Base-by-base conservation (phyloP, 1,140 invertebrate species). In the Drosophila subpulchrella region DNA sequence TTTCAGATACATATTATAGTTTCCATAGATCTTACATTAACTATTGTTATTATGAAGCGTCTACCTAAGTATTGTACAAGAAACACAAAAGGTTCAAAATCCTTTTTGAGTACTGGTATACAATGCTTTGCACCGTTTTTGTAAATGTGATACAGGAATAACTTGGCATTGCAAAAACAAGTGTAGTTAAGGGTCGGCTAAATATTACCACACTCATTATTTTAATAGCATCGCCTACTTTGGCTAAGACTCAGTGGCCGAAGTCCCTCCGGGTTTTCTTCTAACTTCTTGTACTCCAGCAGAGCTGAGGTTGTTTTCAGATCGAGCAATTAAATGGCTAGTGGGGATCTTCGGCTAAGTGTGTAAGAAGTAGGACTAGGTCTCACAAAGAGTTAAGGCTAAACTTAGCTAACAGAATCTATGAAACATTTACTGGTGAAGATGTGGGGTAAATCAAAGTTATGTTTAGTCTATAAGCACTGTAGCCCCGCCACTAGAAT, bases 401-500 rank as follows among this genome's bases (percentile, higher is more conserved):
- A 42, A 4, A 8, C 17, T 20, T 8, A 20, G 8, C 10, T 15
- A 12, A 34, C n/a, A 34, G n/a, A 51, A 34, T 10, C n/a, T 34
- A 10, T 11, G 0, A 32, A 4, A 27, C 27, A 6, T 32, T n/a
- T 6, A 51, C 30, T 15, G 11, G 24, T 13, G 7, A 36, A 34
- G n/a, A 11, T 36, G 2, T 20, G 20, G 20, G 20, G 20, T 20
- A 2, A 36, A 53, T 7, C 15, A 3, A 36, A 17, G 50, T 34
- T 20, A 53, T 12, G 50, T 20, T 20, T 20, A 12, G 10, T 11
- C 15, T 53, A 36, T 15, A 15, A 58, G 17, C 50, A 55, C 39
- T 34, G 39, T 55, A 63, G 39, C 13, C 15, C 4, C 15, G n/a
- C 47, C 39, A 55, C 54, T 68, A 15, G 62, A 70, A 47, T 68